Percentiles rank a stretch among this genome's conserved stretches.
phyloP scores from a whole-genome alignment of 2,797 vertebrate genomes.

The Intellagama lesueurii region DNA sequence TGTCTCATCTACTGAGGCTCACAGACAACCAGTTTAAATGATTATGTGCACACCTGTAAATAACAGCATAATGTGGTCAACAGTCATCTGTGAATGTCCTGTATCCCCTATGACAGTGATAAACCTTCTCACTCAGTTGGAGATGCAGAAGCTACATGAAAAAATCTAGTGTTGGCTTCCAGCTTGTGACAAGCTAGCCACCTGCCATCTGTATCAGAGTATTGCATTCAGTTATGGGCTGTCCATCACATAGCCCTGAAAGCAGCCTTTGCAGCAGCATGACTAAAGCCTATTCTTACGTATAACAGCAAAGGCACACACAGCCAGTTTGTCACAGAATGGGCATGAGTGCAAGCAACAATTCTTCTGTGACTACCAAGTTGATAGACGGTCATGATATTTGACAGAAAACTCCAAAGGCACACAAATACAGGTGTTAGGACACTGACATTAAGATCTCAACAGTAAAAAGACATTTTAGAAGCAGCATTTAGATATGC shows the following conservation, averaged over 20 bases:
- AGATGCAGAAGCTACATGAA: not conserved
- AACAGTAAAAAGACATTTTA: conserved; percentile 3
- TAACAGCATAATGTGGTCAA: no score
- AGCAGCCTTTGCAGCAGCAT: not conserved
- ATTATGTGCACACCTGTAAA: not conserved
- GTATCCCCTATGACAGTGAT: not conserved
- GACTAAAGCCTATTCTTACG: not conserved
- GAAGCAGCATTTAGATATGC: not conserved
- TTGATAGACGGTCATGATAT: not conserved
- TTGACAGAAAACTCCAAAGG: not conserved
- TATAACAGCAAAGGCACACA: not conserved
- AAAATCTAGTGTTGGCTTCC: not conserved
- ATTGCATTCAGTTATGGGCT: not conserved
- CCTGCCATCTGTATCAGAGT: not conserved
- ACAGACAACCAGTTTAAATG: not conserved
- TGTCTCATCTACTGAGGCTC: no score
- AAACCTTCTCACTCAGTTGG: not conserved
- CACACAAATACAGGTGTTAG: not conserved
- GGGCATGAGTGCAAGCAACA: not conserved
- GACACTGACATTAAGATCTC: not conserved
- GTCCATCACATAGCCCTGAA: not conserved
- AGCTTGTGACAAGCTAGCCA: no score
- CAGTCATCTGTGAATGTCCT: not conserved
- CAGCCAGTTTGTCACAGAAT: not conserved
- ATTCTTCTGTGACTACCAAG: not conserved